Conservation (phyloP, 2,113 vertebrate species). For the Acanthisitta chloris region DNA sequence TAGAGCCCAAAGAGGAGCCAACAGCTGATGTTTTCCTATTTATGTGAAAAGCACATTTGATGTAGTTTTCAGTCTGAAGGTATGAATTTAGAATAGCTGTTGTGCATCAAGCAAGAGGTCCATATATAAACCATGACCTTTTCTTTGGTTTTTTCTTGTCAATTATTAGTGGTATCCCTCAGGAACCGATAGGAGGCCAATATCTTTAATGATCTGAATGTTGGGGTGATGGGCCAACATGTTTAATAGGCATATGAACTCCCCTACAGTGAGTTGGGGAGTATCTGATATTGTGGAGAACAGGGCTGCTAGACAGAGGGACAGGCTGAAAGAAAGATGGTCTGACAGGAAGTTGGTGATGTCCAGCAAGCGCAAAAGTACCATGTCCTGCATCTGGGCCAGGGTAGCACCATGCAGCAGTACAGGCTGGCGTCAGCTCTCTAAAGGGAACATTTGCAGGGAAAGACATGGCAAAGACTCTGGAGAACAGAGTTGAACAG, state of each 20-base stretch:
- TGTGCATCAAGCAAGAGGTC: not conserved
- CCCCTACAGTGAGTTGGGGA: rapidly evolving
- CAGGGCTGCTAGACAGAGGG: not conserved
- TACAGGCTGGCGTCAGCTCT: not conserved
- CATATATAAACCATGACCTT: not conserved
- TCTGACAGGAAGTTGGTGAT: not conserved
- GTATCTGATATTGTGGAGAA: not conserved
- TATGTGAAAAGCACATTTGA: not conserved
- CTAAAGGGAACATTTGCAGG: rapidly evolving
- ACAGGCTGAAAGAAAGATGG: not conserved
- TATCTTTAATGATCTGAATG: not conserved
- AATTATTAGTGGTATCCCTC: rapidly evolving
- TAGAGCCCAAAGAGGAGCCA: not conserved
- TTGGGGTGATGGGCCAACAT: not conserved
- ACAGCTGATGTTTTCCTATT: not conserved
- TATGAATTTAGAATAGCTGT: not conserved
- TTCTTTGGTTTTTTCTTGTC: rapidly evolving
- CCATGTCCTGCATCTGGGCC: not conserved
- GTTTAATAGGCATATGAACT: not conserved
- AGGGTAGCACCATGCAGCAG: not conserved
- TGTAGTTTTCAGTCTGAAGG: not conserved
- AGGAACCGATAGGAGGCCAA: not conserved
- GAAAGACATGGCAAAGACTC: not conserved
- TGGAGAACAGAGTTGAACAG: not conserved
- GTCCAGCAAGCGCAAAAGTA: not conserved